Evolutionary conservation across 2,888 invertebrate genomes (phyloP).

Genomic region (Litoditis marina): DNA sequence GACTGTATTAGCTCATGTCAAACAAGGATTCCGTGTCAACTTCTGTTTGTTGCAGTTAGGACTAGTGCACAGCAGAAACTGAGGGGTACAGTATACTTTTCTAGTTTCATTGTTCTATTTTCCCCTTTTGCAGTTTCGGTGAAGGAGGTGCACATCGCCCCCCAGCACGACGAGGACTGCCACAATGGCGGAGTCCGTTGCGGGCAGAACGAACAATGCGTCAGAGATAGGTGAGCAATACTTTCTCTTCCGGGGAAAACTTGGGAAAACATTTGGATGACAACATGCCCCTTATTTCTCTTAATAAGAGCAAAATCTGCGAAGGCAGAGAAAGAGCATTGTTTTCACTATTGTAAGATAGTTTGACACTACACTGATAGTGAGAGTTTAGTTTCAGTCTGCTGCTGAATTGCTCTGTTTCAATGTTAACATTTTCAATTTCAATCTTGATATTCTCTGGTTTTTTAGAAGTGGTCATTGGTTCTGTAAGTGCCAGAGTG

Average conservation of each 20-base stretch:
- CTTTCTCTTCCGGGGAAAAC: constrained; percentile 3
- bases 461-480: constrained; percentile 18
- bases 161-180: constrained; percentile 46
- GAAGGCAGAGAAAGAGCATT: too few species aligned
- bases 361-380: too few species aligned
- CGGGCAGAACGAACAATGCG: constrained; percentile 44
- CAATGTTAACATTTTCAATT: background rate
- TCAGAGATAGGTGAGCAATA: constrained; percentile 14
- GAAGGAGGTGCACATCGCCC: constrained; percentile 41
- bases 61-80: too few species aligned
- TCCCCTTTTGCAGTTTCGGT: constrained; percentile 39
- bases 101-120: background rate
- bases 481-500: constrained; percentile 49
- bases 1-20: too few species aligned
- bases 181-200: constrained; percentile 45
- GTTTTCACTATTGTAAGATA: too few species aligned
- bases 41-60: too few species aligned
- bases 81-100: too few species aligned
- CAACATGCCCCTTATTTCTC: too few species aligned
- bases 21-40: too few species aligned
- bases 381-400: too few species aligned
- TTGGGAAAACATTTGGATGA: background rate
- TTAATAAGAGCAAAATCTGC: too few species aligned
- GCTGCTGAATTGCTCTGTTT: too few species aligned
- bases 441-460: background rate